phyloP scores from a whole-genome alignment of 2,113 vertebrate genomes.

The Pao palembangensis region DNA sequence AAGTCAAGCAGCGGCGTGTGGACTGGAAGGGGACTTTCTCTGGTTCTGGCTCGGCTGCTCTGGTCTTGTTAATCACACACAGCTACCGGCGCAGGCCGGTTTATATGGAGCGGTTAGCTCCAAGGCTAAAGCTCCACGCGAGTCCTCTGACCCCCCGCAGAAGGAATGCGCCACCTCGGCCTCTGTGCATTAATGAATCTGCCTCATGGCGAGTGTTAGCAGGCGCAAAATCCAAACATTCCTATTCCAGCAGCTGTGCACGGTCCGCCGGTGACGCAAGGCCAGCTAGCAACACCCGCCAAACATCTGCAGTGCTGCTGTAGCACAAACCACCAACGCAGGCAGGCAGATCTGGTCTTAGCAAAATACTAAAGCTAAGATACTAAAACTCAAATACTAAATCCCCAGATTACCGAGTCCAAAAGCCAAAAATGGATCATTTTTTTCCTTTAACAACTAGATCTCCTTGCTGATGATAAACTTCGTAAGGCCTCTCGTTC shows the following conservation, averaged over 20 bases:
- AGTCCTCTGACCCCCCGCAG: slow-evolving; percentile 43
- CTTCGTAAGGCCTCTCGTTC: too few relatives aligned
- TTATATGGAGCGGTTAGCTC: slow-evolving; percentile 18
- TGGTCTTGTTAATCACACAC: slow-evolving; percentile 42
- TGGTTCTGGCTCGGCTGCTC: slow-evolving; percentile 24
- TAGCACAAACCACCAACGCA: not conserved
- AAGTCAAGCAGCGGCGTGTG: slow-evolving; percentile 8
- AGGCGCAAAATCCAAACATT: too few relatives aligned
- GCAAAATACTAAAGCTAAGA: too few relatives aligned
- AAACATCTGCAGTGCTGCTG: not conserved
- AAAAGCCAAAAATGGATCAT: too few relatives aligned
- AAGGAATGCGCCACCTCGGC: slow-evolving; percentile 51
- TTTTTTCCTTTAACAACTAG: too few relatives aligned
- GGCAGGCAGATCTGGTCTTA: too few relatives aligned
- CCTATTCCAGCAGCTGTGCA: too few relatives aligned
- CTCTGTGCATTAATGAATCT: slow-evolving; percentile 2
- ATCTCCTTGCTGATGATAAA: too few relatives aligned
- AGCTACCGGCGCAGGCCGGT: slow-evolving; percentile 25
- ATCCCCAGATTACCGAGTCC: not conserved
- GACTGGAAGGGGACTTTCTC: slow-evolving; percentile 7
- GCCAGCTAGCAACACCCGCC: too few relatives aligned
- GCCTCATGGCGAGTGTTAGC: too few relatives aligned
- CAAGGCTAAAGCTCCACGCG: slow-evolving; percentile 42
- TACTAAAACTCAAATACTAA: too few relatives aligned
- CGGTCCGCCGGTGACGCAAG: too few relatives aligned